Evolutionary conservation across 2,113 vertebrate genomes (phyloP).

Genomic region (Brachionichthys hirsutus): DNA sequence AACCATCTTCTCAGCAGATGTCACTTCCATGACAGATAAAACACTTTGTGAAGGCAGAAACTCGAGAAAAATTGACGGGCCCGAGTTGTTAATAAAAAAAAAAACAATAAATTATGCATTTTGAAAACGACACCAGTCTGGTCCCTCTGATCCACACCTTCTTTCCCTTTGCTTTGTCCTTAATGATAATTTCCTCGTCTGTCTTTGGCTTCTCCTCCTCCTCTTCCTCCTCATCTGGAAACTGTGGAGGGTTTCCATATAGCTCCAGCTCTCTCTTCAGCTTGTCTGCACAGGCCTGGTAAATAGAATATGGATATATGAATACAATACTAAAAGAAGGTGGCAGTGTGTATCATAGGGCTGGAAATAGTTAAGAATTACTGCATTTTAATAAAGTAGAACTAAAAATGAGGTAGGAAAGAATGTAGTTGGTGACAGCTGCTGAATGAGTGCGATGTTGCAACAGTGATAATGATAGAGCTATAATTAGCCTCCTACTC

Average conservation of each 20-base stretch:
- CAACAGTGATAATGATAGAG: background rate
- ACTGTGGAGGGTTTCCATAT: constrained; percentile 92
- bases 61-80: background rate
- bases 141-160: constrained; percentile 77
- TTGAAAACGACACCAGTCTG: background rate
- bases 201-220: constrained; percentile 80
- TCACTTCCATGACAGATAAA: background rate
- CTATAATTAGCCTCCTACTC: background rate
- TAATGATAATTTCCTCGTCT: constrained; percentile 86
- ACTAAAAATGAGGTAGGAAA: background rate
- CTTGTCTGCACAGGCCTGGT: constrained; percentile 96
- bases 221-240: constrained; percentile 93
- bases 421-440: background rate
- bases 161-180: constrained; percentile 95
- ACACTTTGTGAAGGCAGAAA: background rate
- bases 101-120: background rate
- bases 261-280: constrained; percentile 95
- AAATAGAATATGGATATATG: constrained; percentile 3
- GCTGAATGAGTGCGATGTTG: background rate
- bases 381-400: background rate
- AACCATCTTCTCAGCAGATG: no score
- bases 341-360: background rate
- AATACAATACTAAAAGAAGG: background rate
- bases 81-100: background rate
- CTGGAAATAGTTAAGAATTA: background rate